A percentile compares a stretch with the other conserved stretches of the same genome.
Conservation (phyloP, 35 echinoderm and acorn worm species). For the Lytechinus variegatus region DNA sequence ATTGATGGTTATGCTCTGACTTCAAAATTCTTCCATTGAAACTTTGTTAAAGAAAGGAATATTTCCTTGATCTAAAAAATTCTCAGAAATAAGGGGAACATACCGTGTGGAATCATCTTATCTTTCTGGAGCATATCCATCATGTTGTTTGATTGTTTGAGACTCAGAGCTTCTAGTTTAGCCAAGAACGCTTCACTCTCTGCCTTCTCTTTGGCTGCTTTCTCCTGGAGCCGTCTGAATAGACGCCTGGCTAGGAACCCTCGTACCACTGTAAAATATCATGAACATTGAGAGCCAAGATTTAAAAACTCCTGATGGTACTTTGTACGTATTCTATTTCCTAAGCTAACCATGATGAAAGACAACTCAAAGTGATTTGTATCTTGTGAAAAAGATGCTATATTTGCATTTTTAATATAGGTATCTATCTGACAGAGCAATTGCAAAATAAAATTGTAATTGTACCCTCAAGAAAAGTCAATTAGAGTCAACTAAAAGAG, state of each 20-base stretch:
- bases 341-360: not conserved
- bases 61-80: no score
- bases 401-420: no score
- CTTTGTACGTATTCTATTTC: not conserved
- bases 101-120: constrained; percentile 83
- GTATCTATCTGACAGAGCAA: no score
- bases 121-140: constrained; percentile 70
- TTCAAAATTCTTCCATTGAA: no score
- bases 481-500: no score
- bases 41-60: no score
- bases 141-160: constrained; percentile 69
- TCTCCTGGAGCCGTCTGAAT: constrained; percentile 58
- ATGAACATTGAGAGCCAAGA: not conserved
- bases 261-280: constrained; percentile 63
- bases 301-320: no score
- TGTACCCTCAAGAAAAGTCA: no score
- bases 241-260: constrained; percentile 78
- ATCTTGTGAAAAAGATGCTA: no score
- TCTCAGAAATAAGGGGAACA: not conserved
- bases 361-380: no score
- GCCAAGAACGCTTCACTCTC: constrained; percentile 66
- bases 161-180: constrained; percentile 57
- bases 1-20: no score
- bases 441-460: no score
- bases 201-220: constrained; percentile 58